These are phyloP conservation scores for Ramphastos sulfuratus DNA, from an alignment of 2,113 vertebrate species.

Conservation along the genomic window DNA sequence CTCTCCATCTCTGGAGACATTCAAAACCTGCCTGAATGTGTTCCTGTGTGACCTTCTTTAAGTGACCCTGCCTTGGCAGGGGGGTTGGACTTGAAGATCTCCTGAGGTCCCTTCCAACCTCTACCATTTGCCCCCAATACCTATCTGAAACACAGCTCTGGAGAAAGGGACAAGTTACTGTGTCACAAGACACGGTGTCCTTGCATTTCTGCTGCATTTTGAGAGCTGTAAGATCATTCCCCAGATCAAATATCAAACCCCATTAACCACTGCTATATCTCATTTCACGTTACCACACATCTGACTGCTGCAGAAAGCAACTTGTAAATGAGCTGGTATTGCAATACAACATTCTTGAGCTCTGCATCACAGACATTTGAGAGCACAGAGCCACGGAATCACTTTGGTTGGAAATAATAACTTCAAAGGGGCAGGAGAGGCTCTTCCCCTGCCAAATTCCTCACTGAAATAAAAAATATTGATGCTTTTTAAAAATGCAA, in stretches of 20 bases:
- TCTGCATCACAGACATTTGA: neutral
- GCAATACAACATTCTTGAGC: neutral
- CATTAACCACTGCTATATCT: neutral
- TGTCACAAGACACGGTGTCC: neutral
- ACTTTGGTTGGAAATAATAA: neutral
- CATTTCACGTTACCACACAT: neutral
- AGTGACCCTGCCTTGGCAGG: too few relatives aligned
- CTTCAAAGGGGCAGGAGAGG: neutral
- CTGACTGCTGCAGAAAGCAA: neutral
- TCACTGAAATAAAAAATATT: neutral
- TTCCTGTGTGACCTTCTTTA: too few relatives aligned
- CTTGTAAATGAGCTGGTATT: neutral
- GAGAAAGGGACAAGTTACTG: neutral
- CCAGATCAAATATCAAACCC: neutral
- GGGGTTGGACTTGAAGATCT: too few relatives aligned
- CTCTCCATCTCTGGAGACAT: too few relatives aligned
- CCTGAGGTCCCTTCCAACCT: too few relatives aligned
- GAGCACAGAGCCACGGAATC: too few relatives aligned
- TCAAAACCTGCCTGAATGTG: too few relatives aligned
- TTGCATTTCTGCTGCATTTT: neutral
- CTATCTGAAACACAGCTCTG: neutral
- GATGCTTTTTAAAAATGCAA: neutral
- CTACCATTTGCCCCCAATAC: neutral
- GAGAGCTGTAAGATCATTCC: neutral
- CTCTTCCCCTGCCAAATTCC: neutral